Evolutionary conservation across 1,140 invertebrate genomes (phyloP).

Genomic region (Onthophagus taurus): DNA sequence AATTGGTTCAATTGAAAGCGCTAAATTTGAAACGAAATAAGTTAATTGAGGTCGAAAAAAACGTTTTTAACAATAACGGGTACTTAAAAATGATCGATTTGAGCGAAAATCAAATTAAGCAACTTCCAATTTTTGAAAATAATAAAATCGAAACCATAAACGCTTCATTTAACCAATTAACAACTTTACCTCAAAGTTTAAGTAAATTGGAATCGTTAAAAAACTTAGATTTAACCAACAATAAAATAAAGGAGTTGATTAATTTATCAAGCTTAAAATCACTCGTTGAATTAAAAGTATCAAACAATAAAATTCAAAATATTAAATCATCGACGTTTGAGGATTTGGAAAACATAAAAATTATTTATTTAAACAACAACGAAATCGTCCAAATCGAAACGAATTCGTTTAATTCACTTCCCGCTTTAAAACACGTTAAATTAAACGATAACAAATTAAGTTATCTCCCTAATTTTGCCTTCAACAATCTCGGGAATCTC

Average conservation of each 20-base stretch:
- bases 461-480: conserved; percentile 60
- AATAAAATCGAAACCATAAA: conserved; percentile 62
- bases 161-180: conserved; percentile 67
- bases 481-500: conserved; percentile 64
- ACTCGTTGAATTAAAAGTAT: conserved; percentile 56
- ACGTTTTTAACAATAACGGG: conserved; percentile 54
- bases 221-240: conserved; percentile 67
- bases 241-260: conserved; percentile 62
- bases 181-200: conserved; percentile 59
- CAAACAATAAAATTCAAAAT: conserved; percentile 65
- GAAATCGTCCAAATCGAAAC: conserved; percentile 67
- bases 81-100: conserved; percentile 60
- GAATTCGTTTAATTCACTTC: conserved; percentile 65
- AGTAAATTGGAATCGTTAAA: conserved; percentile 56
- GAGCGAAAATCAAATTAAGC: conserved; percentile 65
- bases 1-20: conserved; percentile 52
- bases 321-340: conserved; percentile 61
- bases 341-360: conserved; percentile 57
- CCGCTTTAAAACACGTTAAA: conserved; percentile 65
- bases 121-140: conserved; percentile 55
- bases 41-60: conserved; percentile 57
- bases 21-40: conserved; percentile 68
- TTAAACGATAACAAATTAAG: conserved; percentile 65
- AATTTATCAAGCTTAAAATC: conserved; percentile 55
- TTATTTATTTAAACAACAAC: conserved; percentile 72